Evolutionary conservation across 2,113 vertebrate genomes (phyloP).

Genomic region (Chroicocephalus ridibundus): DNA sequence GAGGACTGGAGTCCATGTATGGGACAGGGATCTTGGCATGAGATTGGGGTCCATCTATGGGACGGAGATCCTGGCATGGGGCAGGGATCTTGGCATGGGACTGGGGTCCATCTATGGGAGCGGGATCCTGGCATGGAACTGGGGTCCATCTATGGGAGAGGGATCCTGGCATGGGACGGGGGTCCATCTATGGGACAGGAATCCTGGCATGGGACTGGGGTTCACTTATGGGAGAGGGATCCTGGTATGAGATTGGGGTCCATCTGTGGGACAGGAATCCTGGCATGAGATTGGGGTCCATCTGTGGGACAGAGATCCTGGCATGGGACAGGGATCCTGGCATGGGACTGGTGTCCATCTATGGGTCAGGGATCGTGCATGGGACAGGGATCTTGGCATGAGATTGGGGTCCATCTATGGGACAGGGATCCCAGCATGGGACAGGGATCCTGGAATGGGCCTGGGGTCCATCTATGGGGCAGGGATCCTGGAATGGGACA

Average conservation of each 20-base stretch:
- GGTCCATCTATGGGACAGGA: no score
- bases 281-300: fast-evolving
- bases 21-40: neutral
- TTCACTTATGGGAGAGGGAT: neutral
- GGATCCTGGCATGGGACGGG: no score
- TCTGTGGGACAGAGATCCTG: neutral
- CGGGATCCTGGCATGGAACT: no score
- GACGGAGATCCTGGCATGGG: neutral
- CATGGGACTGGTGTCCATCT: no score
- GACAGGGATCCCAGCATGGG: neutral
- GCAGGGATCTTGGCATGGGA: neutral
- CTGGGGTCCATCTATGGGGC: neutral
- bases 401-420: neutral
- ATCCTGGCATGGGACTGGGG: no score
- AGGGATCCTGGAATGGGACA: neutral
- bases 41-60: no score
- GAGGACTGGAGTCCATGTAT: no score
- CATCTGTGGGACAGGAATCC: neutral
- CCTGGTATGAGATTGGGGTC: fast-evolving
- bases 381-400: neutral
- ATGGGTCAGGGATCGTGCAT: neutral
- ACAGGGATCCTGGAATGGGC: neutral
- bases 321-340: neutral
- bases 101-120: no score
- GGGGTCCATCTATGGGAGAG: no score